Conservation (phyloP, 2,113 vertebrate species). For the Rhadina sibilatrix region DNA sequence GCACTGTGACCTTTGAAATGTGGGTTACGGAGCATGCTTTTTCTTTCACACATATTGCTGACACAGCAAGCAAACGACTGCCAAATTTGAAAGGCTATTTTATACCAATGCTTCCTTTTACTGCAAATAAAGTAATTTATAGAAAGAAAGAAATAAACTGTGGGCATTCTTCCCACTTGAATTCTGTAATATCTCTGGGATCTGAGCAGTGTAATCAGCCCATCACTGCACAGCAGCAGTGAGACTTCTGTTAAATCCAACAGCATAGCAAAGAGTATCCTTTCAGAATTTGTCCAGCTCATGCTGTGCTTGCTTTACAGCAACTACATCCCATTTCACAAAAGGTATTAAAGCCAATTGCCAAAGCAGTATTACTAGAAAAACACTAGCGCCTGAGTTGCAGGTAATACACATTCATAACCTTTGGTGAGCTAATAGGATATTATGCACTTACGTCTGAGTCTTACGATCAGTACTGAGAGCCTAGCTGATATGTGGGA, state of each 20-base stretch:
- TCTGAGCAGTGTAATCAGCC: not conserved
- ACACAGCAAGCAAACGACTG: not conserved
- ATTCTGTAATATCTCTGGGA: too few relatives aligned
- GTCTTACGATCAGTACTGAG: rapidly evolving
- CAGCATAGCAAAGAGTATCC: not conserved
- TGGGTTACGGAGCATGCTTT: not conserved
- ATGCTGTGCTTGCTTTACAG: not conserved
- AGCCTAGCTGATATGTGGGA: rapidly evolving
- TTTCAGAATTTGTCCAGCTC: not conserved
- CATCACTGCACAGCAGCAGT: not conserved
- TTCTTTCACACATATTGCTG: constrained; percentile 25
- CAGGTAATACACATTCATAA: not conserved
- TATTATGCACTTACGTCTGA: rapidly evolving
- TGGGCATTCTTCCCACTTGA: not conserved
- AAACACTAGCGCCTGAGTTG: rapidly evolving
- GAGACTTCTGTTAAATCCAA: not conserved
- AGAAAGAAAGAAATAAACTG: not conserved
- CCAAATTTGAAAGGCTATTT: not conserved
- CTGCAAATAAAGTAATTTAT: not conserved
- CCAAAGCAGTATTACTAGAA: not conserved
- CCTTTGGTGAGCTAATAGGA: too few relatives aligned
- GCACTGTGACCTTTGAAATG: constrained; percentile 41
- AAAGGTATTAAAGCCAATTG: rapidly evolving
- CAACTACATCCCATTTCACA: not conserved
- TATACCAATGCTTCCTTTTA: not conserved